A percentile compares a stretch with the other conserved stretches of the same genome.
These are phyloP conservation scores for Entelurus aequoreus DNA, from an alignment of 2,113 vertebrate genomes.

Conservation along the genomic window DNA sequence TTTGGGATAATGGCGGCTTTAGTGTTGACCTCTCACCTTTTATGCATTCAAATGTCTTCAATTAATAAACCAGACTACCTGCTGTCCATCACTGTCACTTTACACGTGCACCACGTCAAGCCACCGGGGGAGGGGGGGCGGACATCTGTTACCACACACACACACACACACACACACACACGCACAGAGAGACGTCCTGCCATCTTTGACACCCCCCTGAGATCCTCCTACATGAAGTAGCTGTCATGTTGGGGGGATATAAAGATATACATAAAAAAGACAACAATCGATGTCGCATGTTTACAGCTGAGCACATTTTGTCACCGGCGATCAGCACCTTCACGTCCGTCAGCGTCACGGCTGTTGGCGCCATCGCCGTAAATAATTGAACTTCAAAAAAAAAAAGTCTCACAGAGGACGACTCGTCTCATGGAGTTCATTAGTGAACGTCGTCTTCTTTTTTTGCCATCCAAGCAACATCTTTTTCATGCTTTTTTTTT, in stretches of 20 bases:
- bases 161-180: slow-evolving; percentile 10
- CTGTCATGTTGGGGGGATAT: not conserved
- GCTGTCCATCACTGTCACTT: slow-evolving; percentile 77
- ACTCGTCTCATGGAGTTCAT: no score
- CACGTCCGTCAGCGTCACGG: no score
- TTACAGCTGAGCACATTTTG: not conserved
- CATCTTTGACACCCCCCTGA: slow-evolving; percentile 3
- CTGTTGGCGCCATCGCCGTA: not conserved
- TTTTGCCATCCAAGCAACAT: no score
- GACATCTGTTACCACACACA: slow-evolving; percentile 70
- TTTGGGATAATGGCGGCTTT: no score
- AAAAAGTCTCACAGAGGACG: not conserved
- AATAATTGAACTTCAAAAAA: not conserved
- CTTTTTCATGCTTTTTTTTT: no score
- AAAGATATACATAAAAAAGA: not conserved
- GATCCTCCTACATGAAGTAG: no score
- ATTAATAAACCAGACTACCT: slow-evolving; percentile 53
- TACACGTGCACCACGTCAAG: slow-evolving; percentile 68
- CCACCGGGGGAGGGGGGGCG: slow-evolving; percentile 62
- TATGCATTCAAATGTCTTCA: slow-evolving; percentile 64
- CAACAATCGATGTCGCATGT: not conserved
- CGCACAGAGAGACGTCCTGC: slow-evolving; percentile 6
- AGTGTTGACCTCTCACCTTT: no score
- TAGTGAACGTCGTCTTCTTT: no score
- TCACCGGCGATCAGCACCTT: not conserved